A percentile compares a stretch with the other conserved stretches of the same genome.
Evolutionary conservation across 2,113 vertebrate genomes (phyloP).

Genomic region (Miniopterus natalensis): DNA sequence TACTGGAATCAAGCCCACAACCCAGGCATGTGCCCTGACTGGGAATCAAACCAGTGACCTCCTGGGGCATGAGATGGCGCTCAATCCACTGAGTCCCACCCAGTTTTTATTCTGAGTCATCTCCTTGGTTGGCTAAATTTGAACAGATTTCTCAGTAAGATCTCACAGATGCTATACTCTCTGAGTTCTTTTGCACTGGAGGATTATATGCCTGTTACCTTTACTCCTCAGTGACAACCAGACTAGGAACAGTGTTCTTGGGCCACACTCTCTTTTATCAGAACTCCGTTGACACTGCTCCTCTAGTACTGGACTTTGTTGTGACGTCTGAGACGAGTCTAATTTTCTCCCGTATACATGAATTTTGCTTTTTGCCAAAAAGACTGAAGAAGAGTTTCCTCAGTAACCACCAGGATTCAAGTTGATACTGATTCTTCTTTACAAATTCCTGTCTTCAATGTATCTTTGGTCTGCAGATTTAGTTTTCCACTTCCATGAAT

Average conservation of each 20-base stretch:
- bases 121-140: constrained; percentile 32
- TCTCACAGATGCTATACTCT: not conserved
- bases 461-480: not conserved
- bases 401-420: not conserved
- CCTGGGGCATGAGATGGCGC: too few relatives aligned
- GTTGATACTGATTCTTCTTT: not conserved
- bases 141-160: constrained; percentile 11
- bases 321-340: not conserved
- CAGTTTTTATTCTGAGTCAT: not conserved
- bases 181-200: constrained; percentile 7
- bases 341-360: not conserved
- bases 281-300: not conserved
- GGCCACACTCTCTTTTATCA: not conserved
- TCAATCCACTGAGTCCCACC: not conserved
- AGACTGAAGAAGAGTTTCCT: constrained; percentile 23
- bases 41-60: too few relatives aligned
- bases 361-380: not conserved
- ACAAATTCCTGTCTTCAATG: not conserved
- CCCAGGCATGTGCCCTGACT: too few relatives aligned
- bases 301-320: not conserved
- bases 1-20: too few relatives aligned
- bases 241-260: not conserved
- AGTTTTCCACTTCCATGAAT: constrained; percentile 40
- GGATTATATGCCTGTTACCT: not conserved
- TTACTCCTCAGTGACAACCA: not conserved